Evolutionary conservation across 2,797 vertebrate species (phyloP).

Genomic region (Protosalanx chinensis): DNA sequence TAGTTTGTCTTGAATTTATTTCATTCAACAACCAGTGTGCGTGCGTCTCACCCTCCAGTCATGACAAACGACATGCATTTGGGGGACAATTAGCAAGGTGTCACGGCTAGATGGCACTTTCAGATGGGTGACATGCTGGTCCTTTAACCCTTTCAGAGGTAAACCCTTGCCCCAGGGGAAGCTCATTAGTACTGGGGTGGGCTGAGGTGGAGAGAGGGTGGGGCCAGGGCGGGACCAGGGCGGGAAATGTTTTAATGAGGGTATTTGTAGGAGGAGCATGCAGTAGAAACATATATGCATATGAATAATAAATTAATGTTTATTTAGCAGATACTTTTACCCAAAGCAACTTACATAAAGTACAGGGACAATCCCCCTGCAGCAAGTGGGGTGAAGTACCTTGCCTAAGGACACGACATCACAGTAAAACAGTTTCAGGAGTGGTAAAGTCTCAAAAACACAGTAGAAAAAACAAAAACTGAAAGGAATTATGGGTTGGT

Average conservation of each 20-base stretch:
- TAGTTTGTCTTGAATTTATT: not conserved
- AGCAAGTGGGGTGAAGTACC: too few species aligned
- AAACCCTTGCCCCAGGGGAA: conserved; percentile 66
- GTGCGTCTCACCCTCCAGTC: conserved; percentile 62
- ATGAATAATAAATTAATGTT: too few species aligned
- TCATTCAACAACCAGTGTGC: not conserved
- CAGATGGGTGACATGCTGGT: conserved; percentile 76
- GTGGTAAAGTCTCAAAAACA: too few species aligned
- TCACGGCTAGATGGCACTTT: conserved; percentile 68
- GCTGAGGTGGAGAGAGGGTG: conserved; percentile 11
- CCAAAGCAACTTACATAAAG: too few species aligned
- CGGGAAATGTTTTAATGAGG: conserved; percentile 27
- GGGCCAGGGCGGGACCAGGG: conserved; percentile 15
- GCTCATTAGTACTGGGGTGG: conserved; percentile 61
- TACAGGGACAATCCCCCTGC: too few species aligned
- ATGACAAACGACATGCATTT: conserved; percentile 70
- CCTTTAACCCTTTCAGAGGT: conserved; percentile 70
- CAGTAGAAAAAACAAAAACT: too few species aligned
- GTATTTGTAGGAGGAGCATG: conserved; percentile 17
- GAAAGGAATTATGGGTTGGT: too few species aligned
- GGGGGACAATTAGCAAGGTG: conserved; percentile 67
- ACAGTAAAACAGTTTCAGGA: too few species aligned
- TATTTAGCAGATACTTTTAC: too few species aligned
- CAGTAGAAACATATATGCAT: not conserved
- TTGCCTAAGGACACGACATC: too few species aligned